Conservation (phyloP, 2,797 vertebrate genomes). For the Pipistrellus kuhlii region DNA sequence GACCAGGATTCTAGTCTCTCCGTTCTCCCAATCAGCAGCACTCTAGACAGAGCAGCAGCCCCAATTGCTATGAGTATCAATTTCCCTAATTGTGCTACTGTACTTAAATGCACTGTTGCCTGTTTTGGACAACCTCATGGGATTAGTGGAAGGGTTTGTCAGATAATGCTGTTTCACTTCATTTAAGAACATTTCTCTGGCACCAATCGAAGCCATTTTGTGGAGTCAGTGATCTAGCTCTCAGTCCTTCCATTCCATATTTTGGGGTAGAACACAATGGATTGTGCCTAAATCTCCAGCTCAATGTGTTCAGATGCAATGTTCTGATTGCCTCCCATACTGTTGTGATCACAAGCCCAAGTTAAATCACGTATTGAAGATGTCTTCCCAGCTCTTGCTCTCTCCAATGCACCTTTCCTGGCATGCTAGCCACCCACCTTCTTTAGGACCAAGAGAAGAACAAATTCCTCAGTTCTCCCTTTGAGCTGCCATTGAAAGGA, state of each 20-base stretch:
- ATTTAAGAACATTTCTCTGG: conserved; percentile 3
- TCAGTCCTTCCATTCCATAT: not conserved
- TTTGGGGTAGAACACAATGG: not conserved
- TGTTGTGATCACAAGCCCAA: not conserved
- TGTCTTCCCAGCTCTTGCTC: not conserved
- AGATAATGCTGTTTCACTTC: not conserved
- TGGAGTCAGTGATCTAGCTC: not conserved
- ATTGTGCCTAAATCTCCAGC: not conserved
- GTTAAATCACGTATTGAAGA: not conserved
- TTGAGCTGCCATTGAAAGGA: not conserved
- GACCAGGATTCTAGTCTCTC: not conserved
- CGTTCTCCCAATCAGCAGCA: not conserved
- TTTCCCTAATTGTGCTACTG: not conserved
- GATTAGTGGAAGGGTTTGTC: not conserved
- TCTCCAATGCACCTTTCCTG: not conserved
- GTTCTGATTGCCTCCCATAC: not conserved
- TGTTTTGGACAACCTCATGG: not conserved
- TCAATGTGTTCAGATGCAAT: not conserved
- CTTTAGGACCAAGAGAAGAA: not conserved
- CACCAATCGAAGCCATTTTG: not conserved
- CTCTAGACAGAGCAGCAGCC: not conserved
- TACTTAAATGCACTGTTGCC: not conserved
- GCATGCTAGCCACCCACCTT: not conserved
- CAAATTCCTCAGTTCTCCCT: not conserved
- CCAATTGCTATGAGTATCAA: not conserved